A percentile compares a stretch with the other conserved stretches of the same genome.
phyloP scores from a whole-genome alignment of 2,113 vertebrate genomes.

The Leptocoma aspasia region DNA sequence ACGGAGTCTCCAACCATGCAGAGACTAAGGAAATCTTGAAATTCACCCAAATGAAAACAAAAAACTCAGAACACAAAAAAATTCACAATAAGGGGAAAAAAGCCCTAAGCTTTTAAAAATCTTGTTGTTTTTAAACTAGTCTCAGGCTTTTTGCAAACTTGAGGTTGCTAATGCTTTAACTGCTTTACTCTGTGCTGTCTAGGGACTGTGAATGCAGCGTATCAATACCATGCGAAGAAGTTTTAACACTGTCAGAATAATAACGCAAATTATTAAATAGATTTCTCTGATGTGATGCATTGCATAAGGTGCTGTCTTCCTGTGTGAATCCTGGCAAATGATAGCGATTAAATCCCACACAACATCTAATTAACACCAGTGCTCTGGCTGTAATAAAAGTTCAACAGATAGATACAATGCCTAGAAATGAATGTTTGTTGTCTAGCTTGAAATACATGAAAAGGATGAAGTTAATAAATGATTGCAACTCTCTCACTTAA shows the following conservation, averaged over 20 bases:
- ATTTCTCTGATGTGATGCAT: background rate
- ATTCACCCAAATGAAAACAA: background rate
- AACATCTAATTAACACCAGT: constrained; percentile 29
- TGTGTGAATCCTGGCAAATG: background rate
- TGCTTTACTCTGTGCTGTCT: background rate
- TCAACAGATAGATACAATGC: background rate
- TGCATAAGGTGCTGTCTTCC: constrained; percentile 17
- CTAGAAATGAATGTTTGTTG: background rate
- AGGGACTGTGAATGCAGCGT: background rate
- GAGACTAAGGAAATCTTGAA: background rate
- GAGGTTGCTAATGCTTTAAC: background rate
- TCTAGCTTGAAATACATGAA: background rate
- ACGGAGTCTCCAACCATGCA: background rate
- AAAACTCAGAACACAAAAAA: background rate
- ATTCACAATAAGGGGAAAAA: background rate
- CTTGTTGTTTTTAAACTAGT: background rate
- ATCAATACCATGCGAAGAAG: background rate
- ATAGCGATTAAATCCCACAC: constrained; percentile 20
- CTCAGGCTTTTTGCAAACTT: background rate
- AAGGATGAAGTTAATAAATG: background rate
- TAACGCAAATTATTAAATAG: constrained; percentile 26
- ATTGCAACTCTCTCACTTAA: background rate
- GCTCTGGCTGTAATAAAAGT: background rate
- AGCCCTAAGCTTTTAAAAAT: background rate
- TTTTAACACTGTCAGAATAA: background rate